Conservation (phyloP, 2,797 vertebrate genomes). For the Gymnoscopelus microlampas region DNA sequence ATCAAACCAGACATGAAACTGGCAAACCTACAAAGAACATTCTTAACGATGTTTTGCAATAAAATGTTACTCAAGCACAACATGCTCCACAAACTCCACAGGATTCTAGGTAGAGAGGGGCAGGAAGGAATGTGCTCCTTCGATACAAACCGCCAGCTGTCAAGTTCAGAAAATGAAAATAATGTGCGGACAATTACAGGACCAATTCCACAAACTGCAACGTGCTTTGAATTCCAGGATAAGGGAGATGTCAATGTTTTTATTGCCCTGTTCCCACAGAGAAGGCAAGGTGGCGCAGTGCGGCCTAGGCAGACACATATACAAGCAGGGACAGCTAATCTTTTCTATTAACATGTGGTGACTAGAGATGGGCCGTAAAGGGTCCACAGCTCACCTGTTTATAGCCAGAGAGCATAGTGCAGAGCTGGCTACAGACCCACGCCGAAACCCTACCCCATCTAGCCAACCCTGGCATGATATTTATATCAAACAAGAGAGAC, state of each 20-base stretch:
- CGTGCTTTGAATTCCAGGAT: conserved; percentile 70
- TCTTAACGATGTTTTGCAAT: conserved; percentile 15
- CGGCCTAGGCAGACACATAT: conserved; percentile 4
- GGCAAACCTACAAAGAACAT: conserved; percentile 7
- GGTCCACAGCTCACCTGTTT: conserved; percentile 75
- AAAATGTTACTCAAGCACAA: conserved; percentile 25
- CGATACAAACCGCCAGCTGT: conserved; percentile 50
- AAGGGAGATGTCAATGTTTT: conserved; percentile 67
- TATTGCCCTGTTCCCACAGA: conserved; percentile 51
- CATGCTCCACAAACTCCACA: conserved; percentile 14
- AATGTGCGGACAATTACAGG: conserved; percentile 65
- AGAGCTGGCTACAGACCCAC: conserved; percentile 59
- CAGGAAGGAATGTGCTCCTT: conserved; percentile 39
- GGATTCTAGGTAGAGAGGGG: conserved; percentile 41
- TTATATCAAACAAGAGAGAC: conserved; percentile 79
- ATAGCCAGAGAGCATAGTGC: conserved; percentile 67
- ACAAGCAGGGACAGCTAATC: conserved; percentile 30
- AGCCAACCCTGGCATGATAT: conserved; percentile 71
- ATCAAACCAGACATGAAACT: conserved; percentile 14
- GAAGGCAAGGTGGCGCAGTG: conserved; percentile 6
- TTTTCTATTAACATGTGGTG: conserved; percentile 59
- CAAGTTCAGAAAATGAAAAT: conserved; percentile 59
- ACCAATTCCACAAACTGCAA: conserved; percentile 53
- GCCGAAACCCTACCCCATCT: conserved; percentile 74
- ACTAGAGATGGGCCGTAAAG: conserved; percentile 43